Conservation (phyloP, 2,888 invertebrate genomes). For the Netelia fuscicornis region DNA sequence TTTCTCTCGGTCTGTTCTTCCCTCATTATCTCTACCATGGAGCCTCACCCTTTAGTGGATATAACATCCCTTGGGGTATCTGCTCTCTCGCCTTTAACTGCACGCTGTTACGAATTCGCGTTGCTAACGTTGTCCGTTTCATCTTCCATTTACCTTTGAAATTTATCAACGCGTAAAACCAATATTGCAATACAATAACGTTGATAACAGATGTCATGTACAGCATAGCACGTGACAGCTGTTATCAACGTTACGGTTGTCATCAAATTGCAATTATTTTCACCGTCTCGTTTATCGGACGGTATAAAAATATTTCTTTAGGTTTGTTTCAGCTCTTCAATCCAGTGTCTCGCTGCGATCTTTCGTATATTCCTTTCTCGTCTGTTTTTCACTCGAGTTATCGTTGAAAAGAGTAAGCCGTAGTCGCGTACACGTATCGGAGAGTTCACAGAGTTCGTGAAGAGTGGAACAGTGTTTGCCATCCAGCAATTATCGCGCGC, state of each 20-base stretch:
- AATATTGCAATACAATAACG: constrained; percentile 13
- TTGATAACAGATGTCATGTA: too few relatives aligned
- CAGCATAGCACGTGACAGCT: not conserved
- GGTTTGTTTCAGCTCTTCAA: not conserved
- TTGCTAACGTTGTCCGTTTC: constrained; percentile 56
- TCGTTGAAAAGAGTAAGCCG: constrained; percentile 1
- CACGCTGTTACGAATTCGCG: constrained; percentile 17
- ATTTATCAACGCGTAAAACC: constrained; percentile 63
- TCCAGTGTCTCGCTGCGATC: not conserved
- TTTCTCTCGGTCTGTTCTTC: not conserved
- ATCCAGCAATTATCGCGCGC: too few relatives aligned
- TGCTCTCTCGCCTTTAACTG: not conserved
- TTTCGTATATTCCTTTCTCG: not conserved
- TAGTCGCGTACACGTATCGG: not conserved
- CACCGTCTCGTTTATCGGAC: constrained; percentile 47
- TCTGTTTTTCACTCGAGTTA: not conserved
- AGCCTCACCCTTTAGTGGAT: not conserved
- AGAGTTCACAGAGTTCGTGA: not conserved
- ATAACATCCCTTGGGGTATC: not conserved
- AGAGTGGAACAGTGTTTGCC: too few relatives aligned
- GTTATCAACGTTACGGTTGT: constrained; percentile 23
- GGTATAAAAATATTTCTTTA: not conserved
- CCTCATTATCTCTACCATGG: too few relatives aligned
- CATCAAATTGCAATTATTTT: constrained; percentile 48
- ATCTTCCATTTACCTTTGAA: constrained; percentile 66